Conservation (phyloP, 1,140 invertebrate genomes). For the Physella acuta region DNA sequence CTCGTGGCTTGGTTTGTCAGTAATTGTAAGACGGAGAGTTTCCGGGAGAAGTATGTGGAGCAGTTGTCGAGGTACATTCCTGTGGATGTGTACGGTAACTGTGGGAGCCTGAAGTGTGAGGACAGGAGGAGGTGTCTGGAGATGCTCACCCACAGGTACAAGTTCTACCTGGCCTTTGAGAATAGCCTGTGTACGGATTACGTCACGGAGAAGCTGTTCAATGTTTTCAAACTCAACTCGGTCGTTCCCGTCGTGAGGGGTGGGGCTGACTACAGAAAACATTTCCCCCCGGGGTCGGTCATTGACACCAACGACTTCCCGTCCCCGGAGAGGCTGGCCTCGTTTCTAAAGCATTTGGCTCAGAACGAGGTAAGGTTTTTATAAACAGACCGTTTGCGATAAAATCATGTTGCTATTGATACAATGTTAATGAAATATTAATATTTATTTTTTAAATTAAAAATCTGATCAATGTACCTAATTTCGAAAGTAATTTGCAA, state of each 20-base stretch:
- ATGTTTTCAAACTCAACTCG: slow-evolving; percentile 29
- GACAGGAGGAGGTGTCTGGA: slow-evolving; percentile 28
- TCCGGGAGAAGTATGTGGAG: slow-evolving; percentile 64
- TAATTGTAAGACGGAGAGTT: slow-evolving; percentile 65
- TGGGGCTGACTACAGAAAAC: slow-evolving; percentile 62
- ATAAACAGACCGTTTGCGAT: too few species aligned
- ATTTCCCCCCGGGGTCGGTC: slow-evolving; percentile 70
- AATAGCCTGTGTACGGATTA: slow-evolving; percentile 96
- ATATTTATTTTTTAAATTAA: too few species aligned
- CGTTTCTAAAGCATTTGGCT: slow-evolving; percentile 63
- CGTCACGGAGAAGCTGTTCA: slow-evolving; percentile 94
- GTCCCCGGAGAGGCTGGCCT: slow-evolving; percentile 61
- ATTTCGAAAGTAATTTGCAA: too few species aligned
- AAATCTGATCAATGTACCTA: too few species aligned
- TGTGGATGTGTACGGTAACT: slow-evolving; percentile 70
- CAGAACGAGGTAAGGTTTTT: slow-evolving; percentile 31
- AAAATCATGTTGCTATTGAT: too few species aligned
- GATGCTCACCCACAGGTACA: slow-evolving; percentile 40
- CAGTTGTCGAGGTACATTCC: slow-evolving; percentile 63
- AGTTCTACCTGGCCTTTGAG: slow-evolving; percentile 62
- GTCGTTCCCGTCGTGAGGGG: slow-evolving; percentile 75
- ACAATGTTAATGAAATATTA: too few species aligned
- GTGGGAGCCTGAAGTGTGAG: slow-evolving; percentile 49
- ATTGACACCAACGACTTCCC: slow-evolving; percentile 67
- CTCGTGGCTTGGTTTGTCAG: slow-evolving; percentile 69